Evolutionary conservation across 37 sponge, comb jelly and placozoan genomes (phyloP).

Genomic region (Crambe crambe): DNA sequence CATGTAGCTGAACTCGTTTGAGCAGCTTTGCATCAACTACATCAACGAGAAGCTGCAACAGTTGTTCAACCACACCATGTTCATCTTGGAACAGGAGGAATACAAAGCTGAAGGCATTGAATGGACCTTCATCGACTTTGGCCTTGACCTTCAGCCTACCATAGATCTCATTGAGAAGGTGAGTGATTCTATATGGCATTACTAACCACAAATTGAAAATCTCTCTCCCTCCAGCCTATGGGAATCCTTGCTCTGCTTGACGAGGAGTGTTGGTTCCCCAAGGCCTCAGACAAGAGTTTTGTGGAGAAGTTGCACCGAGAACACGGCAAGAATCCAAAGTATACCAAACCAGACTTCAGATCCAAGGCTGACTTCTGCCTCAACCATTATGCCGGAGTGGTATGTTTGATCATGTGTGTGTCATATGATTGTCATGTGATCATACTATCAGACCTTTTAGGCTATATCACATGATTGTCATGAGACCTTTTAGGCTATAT

Average conservation of each 20-base stretch:
- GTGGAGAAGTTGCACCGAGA: slow-evolving; percentile 89
- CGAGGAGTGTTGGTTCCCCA: slow-evolving; percentile 99
- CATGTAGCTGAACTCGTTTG: slow-evolving; percentile 95
- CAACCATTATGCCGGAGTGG: slow-evolving; percentile 96
- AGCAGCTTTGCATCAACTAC: slow-evolving; percentile 99
- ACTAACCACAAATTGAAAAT: not conserved
- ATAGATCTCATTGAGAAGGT: slow-evolving; percentile 99
- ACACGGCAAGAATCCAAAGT: slow-evolving; percentile 73
- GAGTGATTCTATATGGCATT: not conserved
- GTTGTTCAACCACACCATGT: slow-evolving; percentile 99
- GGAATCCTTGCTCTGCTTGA: slow-evolving; percentile 96
- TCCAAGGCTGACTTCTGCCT: slow-evolving; percentile 92
- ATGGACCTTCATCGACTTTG: slow-evolving; percentile 99
- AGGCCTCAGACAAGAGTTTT: slow-evolving; percentile 94
- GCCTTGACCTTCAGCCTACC: slow-evolving; percentile 96
- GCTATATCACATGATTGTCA: not conserved
- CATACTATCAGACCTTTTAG: not conserved
- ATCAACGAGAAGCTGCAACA: slow-evolving; percentile 99
- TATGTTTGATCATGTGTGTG: slow-evolving; percentile 46
- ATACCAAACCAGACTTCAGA: slow-evolving; percentile 93
- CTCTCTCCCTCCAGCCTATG: slow-evolving; percentile 72
- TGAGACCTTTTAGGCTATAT: not conserved
- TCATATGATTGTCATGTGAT: not conserved
- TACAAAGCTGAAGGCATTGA: slow-evolving; percentile 97
- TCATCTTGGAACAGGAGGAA: slow-evolving; percentile 98